These are phyloP conservation scores for Druceiella hillmani DNA, from an alignment of 2,888 invertebrate species.

Conservation along the genomic window DNA sequence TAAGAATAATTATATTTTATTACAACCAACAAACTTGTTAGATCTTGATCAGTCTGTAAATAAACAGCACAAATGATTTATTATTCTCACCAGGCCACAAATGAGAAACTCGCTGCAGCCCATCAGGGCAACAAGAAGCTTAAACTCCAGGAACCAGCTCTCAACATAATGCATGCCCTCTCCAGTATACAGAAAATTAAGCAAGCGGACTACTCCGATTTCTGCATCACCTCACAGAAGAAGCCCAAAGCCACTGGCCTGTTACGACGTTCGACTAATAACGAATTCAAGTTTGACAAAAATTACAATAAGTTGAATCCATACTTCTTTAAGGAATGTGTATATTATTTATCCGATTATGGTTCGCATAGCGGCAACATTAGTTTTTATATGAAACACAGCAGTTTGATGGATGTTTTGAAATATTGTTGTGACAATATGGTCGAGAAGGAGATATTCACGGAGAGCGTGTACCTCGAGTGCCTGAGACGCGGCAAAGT, in stretches of 20 bases:
- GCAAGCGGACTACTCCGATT: slow-evolving; percentile 51
- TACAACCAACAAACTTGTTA: too few relatives aligned
- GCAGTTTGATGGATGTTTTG: slow-evolving; percentile 62
- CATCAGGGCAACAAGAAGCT: slow-evolving; percentile 45
- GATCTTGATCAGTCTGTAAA: too few relatives aligned
- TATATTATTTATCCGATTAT: slow-evolving; percentile 76
- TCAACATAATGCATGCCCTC: slow-evolving; percentile 55
- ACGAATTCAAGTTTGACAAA: slow-evolving; percentile 37
- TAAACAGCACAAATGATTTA: background rate
- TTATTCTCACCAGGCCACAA: slow-evolving; percentile 40
- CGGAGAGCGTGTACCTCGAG: slow-evolving; percentile 64
- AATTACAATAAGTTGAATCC: slow-evolving; percentile 44
- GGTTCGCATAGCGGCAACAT: slow-evolving; percentile 71
- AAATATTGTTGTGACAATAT: slow-evolving; percentile 63
- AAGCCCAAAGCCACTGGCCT: slow-evolving; percentile 46
- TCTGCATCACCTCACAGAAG: slow-evolving; percentile 37
- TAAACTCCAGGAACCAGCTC: slow-evolving; percentile 50
- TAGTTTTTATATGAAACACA: slow-evolving; percentile 70
- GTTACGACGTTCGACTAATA: slow-evolving; percentile 35
- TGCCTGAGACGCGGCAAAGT: slow-evolving; percentile 61
- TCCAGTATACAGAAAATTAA: slow-evolving; percentile 53
- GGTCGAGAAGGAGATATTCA: slow-evolving; percentile 64
- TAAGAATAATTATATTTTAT: too few relatives aligned
- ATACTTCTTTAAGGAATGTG: slow-evolving; percentile 68
- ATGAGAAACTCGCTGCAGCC: slow-evolving; percentile 40